Evolutionary conservation across 2,113 vertebrate genomes (phyloP).

Genomic region (Platysteira castanea): DNA sequence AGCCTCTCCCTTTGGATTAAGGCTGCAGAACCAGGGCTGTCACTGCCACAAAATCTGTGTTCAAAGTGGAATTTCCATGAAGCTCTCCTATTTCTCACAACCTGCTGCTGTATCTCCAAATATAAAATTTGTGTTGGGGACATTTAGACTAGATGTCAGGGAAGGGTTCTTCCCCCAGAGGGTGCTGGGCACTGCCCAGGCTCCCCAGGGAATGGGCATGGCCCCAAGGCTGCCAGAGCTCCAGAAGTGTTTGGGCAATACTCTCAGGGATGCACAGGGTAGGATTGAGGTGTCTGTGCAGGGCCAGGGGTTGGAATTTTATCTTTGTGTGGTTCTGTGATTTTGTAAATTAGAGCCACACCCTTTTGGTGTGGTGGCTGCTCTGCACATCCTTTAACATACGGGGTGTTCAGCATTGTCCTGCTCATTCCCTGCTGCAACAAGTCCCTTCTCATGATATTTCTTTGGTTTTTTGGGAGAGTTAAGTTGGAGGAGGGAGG

Average conservation of each 20-base stretch:
- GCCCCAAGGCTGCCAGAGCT: background rate
- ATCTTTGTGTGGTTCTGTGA: background rate
- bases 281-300: background rate
- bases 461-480: background rate
- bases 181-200: background rate
- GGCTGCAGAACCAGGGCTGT: background rate
- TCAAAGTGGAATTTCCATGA: background rate
- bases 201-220: background rate
- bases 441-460: background rate
- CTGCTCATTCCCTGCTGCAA: background rate
- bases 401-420: background rate
- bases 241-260: fast-evolving
- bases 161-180: background rate
- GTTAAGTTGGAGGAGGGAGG: background rate
- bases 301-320: background rate
- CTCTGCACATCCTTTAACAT: background rate
- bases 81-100: background rate
- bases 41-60: background rate
- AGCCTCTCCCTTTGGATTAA: background rate
- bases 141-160: fast-evolving
- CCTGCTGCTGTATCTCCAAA: background rate
- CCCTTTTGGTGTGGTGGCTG: background rate
- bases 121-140: background rate
- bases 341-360: background rate
- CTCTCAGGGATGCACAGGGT: background rate